Conservation (phyloP, 2,888 invertebrate genomes). For the Alloplasta piceator region DNA sequence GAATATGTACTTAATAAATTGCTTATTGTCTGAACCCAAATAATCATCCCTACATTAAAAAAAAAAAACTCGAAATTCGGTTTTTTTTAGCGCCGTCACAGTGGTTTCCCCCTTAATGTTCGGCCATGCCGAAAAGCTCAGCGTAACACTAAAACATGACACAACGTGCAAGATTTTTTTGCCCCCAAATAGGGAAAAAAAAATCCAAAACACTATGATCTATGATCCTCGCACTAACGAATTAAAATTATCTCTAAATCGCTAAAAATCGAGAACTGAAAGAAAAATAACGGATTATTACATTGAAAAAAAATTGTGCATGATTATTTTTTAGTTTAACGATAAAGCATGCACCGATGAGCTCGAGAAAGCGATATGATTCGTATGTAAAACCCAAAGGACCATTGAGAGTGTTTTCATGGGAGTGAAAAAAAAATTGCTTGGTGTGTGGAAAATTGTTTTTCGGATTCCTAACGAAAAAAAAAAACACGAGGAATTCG, state of each 20-base stretch:
- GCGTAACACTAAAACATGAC: constrained; percentile 63
- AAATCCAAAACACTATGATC: constrained; percentile 9
- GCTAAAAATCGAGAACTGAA: constrained; percentile 21
- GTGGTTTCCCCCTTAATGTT: too few species aligned
- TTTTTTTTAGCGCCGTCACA: too few species aligned
- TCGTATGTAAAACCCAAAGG: constrained; percentile 46
- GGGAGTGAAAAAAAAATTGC: constrained; percentile 15
- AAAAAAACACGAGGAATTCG: constrained; percentile 4
- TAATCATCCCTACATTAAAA: too few species aligned
- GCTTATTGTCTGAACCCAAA: too few species aligned
- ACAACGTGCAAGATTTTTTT: constrained; percentile 59
- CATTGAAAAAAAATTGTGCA: background rate
- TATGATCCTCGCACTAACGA: constrained; percentile 16
- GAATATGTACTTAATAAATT: too few species aligned
- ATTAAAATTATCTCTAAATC: constrained; percentile 5
- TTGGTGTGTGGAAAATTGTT: constrained; percentile 12
- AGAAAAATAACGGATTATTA: constrained; percentile 10
- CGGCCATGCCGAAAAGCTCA: constrained; percentile 72
- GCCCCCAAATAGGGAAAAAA: background rate
- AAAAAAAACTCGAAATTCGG: too few species aligned
- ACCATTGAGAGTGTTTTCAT: constrained; percentile 50
- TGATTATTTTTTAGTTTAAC: constrained; percentile 5
- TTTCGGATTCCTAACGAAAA: constrained; percentile 27
- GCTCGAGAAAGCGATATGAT: constrained; percentile 31
- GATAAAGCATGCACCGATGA: constrained; percentile 58